Evolutionary conservation across 2,888 invertebrate genomes (phyloP).

Genomic region (Dynastes maya): DNA sequence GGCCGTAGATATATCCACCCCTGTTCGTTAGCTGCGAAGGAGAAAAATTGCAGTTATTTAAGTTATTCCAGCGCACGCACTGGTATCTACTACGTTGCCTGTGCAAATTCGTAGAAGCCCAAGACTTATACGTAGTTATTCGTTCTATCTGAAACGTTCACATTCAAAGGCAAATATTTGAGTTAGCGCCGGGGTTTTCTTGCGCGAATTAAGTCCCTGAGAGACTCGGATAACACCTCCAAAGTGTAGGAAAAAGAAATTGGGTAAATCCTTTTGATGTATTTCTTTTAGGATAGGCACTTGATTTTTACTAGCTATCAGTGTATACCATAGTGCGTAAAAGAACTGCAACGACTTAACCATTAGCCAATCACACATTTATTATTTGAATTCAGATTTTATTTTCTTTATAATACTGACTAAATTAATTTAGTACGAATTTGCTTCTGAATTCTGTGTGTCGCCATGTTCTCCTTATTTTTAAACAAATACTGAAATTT

Average conservation of each 20-base stretch:
- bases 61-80: not conserved
- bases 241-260: not conserved
- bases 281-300: not conserved
- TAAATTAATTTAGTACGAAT: too few species aligned
- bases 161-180: not conserved
- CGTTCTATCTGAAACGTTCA: not conserved
- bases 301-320: not conserved
- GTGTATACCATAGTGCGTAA: not conserved
- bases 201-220: not conserved
- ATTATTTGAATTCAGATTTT: too few species aligned
- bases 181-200: not conserved
- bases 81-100: not conserved
- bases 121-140: not conserved
- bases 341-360: too few species aligned
- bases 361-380: too few species aligned
- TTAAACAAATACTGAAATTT: too few species aligned
- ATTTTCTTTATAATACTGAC: too few species aligned
- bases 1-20: too few species aligned
- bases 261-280: not conserved
- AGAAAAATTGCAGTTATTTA: not conserved
- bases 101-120: not conserved
- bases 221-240: not conserved
- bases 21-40: not conserved
- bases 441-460: too few species aligned
- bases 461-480: too few species aligned